A percentile compares a stretch with the other conserved stretches of the same genome.
These are phyloP conservation scores for Oscheius onirici DNA, from an alignment of 2,888 invertebrate species.

Conservation along the genomic window DNA sequence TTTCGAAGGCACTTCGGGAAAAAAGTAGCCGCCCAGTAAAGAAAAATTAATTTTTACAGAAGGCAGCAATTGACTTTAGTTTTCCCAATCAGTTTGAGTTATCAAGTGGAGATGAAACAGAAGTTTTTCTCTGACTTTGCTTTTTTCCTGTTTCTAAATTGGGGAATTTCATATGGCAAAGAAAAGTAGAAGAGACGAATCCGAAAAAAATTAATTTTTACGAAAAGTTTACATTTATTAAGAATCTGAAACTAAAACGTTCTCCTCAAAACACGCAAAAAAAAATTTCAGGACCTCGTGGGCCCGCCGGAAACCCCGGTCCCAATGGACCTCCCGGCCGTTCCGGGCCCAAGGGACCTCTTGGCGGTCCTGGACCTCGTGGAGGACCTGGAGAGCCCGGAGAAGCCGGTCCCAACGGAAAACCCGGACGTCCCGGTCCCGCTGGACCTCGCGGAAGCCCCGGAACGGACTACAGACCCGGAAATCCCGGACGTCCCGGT, in stretches of 20 bases:
- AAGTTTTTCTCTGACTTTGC: too few relatives aligned
- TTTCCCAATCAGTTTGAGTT: too few relatives aligned
- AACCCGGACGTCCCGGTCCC: slow-evolving; percentile 50
- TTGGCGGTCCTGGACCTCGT: slow-evolving; percentile 51
- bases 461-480: slow-evolving; percentile 55
- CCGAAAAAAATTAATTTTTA: too few relatives aligned
- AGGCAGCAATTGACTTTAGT: too few relatives aligned
- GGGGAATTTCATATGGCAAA: too few relatives aligned
- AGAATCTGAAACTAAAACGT: slow-evolving; percentile 42
- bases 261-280: slow-evolving; percentile 41
- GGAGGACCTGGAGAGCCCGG: slow-evolving; percentile 55
- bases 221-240: too few relatives aligned
- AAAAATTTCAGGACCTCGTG: slow-evolving; percentile 45
- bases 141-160: too few relatives aligned
- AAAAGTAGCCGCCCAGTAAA: too few relatives aligned
- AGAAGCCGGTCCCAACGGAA: slow-evolving; percentile 54
- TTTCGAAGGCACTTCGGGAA: too few relatives aligned
- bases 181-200: too few relatives aligned
- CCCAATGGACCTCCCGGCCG: slow-evolving; percentile 50
- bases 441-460: slow-evolving; percentile 54
- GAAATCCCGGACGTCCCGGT: slow-evolving; percentile 51
- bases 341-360: slow-evolving; percentile 48
- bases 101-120: too few relatives aligned
- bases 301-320: slow-evolving; percentile 48
- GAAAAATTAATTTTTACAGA: too few relatives aligned